Evolutionary conservation across 2,888 invertebrate genomes (phyloP), one percentile per base, ranked within the genome.

Genomic region (Pollenia amentaria): DNA sequence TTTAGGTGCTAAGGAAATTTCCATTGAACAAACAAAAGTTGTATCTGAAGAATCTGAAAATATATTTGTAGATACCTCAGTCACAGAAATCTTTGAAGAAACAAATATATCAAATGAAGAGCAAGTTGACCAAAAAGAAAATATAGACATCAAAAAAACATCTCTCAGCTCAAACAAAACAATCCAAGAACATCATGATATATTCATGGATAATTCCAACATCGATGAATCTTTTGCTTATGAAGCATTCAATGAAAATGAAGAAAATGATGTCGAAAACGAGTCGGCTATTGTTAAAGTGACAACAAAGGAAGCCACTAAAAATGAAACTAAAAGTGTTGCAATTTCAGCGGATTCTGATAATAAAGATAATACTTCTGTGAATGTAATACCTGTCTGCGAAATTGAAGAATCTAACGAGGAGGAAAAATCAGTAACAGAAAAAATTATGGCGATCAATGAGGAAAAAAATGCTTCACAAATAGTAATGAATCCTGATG

Each of bases 191-290:
- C 62, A 60, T 12, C 48, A 73, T 9, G 57, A 78, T 53, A 84
- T 84, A 48, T 73, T 84, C 12, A 57, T 65, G 48, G 85, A 88
- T 16, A 62, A 21, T 21, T 82, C 82, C 1, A 87, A 86, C 16
- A 72, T 82, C 0, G 42, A 78, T 11, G 84, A 75, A 14, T 38
- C 29, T 18, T 53, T 51, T 57, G 79, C 48, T 1, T 14, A 51
- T 44, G 80, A 82, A 18, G 46, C 70, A 38, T 11, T n/a, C n/a
- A 42, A 60, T 10, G 69, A 79, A 40, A 42, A 60, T 10, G 69
- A 79, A 40, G 75, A 65, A 51, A 72, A 46, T 11, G 11, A 57
- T 6, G 21, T 81, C 9, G 84, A 77, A 38, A 88, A 86, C 21
- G 84, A 87, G 12, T 84, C 69, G 3, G n/a, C 29, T 1, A 40